Evolutionary conservation across 2,888 invertebrate genomes (phyloP).

Genomic region (Neoscelio sp.): DNA sequence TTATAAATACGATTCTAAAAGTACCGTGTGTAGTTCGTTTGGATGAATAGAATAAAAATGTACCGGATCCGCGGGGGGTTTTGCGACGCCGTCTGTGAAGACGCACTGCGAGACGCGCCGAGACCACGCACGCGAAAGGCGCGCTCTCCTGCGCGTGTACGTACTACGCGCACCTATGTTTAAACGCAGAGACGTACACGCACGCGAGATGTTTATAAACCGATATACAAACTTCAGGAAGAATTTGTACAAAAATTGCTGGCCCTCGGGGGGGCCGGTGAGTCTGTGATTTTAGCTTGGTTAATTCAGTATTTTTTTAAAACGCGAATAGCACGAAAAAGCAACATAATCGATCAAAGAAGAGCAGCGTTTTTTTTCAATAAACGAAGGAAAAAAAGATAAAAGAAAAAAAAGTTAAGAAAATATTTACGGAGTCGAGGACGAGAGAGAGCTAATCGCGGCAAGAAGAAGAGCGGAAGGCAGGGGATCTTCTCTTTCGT

Average conservation of each 20-base stretch:
- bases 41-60: too few species aligned
- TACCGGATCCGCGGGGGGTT: too few species aligned
- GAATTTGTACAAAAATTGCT: slow-evolving; percentile 82
- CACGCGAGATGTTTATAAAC: slow-evolving; percentile 72
- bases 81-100: too few species aligned
- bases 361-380: slow-evolving; percentile 58
- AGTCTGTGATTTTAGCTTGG: slow-evolving; percentile 83
- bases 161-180: slow-evolving; percentile 69
- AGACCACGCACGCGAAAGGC: slow-evolving; percentile 33
- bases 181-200: slow-evolving; percentile 67
- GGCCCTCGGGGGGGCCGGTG: slow-evolving; percentile 77
- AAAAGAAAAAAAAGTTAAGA: too few species aligned
- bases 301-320: slow-evolving; percentile 83
- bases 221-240: slow-evolving; percentile 82
- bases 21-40: too few species aligned
- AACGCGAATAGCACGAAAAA: slow-evolving; percentile 75
- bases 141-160: slow-evolving; percentile 65
- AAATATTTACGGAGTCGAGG: too few species aligned
- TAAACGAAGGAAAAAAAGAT: slow-evolving; percentile 32
- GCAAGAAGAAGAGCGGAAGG: too few species aligned
- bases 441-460: too few species aligned
- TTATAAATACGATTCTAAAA: too few species aligned
- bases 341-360: slow-evolving; percentile 74
- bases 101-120: slow-evolving; percentile 41
- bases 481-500: too few species aligned